phyloP scores from a whole-genome alignment of 2,113 vertebrate genomes.

The Tyrannus savana region DNA sequence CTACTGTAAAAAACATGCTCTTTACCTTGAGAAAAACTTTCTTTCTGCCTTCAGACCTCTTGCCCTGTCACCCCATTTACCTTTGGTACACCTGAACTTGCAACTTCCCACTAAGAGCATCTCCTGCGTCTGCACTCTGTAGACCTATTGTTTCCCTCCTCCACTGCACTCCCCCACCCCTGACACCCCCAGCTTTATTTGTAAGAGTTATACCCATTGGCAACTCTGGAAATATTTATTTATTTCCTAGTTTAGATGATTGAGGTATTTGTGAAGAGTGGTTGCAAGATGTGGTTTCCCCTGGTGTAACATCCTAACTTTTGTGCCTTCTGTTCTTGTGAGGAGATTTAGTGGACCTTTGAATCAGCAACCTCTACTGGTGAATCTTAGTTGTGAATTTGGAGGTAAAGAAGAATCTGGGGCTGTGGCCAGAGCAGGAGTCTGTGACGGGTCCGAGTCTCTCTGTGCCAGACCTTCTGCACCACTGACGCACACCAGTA shows the following conservation, averaged over 20 bases:
- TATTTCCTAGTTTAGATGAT: background rate
- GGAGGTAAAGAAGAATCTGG: background rate
- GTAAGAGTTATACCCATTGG: background rate
- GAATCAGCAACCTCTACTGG: background rate
- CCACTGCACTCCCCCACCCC: background rate
- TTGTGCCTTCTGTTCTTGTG: background rate
- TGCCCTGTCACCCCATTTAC: background rate
- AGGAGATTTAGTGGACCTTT: background rate
- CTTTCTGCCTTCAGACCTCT: background rate
- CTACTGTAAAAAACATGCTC: background rate
- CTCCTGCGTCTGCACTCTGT: background rate
- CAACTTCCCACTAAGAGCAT: background rate
- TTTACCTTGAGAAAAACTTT: background rate
- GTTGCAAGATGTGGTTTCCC: background rate
- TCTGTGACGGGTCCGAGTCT: background rate
- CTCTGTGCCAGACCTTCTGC: background rate
- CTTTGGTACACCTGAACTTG: background rate
- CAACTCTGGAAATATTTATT: background rate
- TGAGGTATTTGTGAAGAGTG: background rate
- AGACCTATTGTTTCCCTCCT: background rate
- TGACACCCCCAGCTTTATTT: background rate
- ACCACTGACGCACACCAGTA: background rate
- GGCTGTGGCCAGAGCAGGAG: rapidly evolving
- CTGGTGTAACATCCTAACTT: background rate
- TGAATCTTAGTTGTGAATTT: background rate